These are phyloP conservation scores for Lobophora halterata DNA, from an alignment of 2,888 invertebrate genomes.

Conservation along the genomic window DNA sequence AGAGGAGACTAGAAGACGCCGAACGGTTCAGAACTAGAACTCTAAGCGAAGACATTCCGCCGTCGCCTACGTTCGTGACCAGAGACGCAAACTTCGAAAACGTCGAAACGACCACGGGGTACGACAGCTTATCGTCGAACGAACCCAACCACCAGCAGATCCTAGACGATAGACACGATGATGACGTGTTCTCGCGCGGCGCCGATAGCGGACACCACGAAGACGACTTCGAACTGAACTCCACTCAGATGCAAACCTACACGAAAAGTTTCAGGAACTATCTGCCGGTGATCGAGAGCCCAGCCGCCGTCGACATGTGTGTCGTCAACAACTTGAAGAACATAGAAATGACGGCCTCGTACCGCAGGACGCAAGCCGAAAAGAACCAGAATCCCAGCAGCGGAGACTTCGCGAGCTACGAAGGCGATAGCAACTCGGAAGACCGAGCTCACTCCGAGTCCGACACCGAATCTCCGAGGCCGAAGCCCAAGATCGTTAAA, in stretches of 20 bases:
- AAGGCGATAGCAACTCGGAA: constrained; percentile 81
- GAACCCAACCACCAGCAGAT: constrained; percentile 66
- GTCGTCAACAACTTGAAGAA: constrained; percentile 73
- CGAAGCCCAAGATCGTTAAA: constrained; percentile 82
- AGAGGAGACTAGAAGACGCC: constrained; percentile 83
- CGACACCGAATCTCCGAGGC: constrained; percentile 59
- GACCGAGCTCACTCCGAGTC: constrained; percentile 75
- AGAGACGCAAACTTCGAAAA: constrained; percentile 71
- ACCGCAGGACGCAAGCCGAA: constrained; percentile 43
- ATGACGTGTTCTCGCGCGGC: constrained; percentile 55
- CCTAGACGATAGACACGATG: constrained; percentile 53
- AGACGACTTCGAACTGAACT: constrained; percentile 84
- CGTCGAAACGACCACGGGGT: constrained; percentile 72
- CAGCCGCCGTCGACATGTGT: constrained; percentile 69
- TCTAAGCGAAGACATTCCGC: constrained; percentile 77
- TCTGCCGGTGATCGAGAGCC: constrained; percentile 71
- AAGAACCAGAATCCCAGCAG: constrained; percentile 56
- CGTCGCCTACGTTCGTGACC: constrained; percentile 74
- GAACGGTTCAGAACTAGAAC: constrained; percentile 89
- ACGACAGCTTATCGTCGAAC: constrained; percentile 70
- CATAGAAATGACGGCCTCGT: constrained; percentile 68
- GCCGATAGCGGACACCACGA: constrained; percentile 86
- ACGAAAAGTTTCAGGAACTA: constrained; percentile 77
- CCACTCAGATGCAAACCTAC: constrained; percentile 81
- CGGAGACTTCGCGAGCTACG: constrained; percentile 74